A percentile compares a stretch with the other conserved stretches of the same genome.
Conservation (phyloP, 2,797 vertebrate genomes). For the Tangara arthus region DNA sequence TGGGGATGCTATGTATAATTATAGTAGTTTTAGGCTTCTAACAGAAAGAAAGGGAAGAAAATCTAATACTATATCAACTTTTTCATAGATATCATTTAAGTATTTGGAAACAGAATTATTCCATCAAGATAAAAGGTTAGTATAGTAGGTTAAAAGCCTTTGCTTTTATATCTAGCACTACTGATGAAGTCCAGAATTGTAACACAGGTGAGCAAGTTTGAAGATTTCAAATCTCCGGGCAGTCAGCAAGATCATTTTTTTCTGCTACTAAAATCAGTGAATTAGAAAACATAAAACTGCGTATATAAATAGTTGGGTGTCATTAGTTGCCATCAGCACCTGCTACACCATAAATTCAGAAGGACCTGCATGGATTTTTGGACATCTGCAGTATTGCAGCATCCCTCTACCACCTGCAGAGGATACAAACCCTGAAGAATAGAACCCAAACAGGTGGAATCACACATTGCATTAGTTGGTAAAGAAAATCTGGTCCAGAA, state of each 20-base stretch:
- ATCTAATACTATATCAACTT: not conserved
- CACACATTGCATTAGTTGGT: not conserved
- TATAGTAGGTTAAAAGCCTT: not conserved
- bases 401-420: not conserved
- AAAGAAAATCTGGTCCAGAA: not conserved
- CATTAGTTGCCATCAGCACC: not conserved
- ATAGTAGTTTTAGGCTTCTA: not conserved
- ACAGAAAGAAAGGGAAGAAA: not conserved
- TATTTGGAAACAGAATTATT: not conserved
- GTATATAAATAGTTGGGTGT: constrained; percentile 14
- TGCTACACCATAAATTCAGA: not conserved
- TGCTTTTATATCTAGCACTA: not conserved
- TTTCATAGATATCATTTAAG: not conserved
- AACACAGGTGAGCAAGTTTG: not conserved
- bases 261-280: constrained; percentile 21
- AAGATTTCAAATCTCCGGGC: not conserved
- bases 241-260: not conserved
- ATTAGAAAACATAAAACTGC: constrained; percentile 32
- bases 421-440: not conserved
- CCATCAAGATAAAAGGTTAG: not conserved
- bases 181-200: not conserved
- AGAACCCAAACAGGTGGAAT: not conserved
- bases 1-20: not conserved
- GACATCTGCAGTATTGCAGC: not conserved
- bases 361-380: not conserved